Conservation (phyloP, 2,113 vertebrate genomes). For the Axis porcinus region DNA sequence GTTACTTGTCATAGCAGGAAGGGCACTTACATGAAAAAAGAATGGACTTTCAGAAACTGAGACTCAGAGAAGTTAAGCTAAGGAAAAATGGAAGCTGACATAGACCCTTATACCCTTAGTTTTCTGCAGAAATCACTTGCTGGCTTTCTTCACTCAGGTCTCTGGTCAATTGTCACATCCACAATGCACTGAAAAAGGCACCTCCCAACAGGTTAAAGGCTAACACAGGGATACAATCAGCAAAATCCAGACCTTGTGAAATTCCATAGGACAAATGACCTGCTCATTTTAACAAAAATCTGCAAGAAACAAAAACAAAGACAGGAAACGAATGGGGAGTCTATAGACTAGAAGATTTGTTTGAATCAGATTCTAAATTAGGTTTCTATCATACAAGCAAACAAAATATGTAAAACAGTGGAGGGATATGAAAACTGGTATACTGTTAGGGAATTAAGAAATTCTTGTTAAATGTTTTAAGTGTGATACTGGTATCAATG, state of each 20-base stretch:
- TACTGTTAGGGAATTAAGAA: too few species aligned
- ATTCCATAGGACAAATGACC: not conserved
- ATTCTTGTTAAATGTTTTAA: not conserved
- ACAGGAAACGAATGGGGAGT: not conserved
- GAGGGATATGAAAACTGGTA: rapidly evolving
- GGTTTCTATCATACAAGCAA: not conserved
- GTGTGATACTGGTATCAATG: too few species aligned
- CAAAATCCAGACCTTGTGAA: not conserved
- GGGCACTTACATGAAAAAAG: not conserved
- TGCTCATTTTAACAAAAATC: not conserved
- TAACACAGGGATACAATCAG: not conserved
- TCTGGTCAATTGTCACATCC: not conserved
- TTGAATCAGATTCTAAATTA: not conserved
- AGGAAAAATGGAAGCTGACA: not conserved
- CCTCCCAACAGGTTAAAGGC: not conserved
- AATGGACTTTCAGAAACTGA: not conserved
- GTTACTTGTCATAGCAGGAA: not conserved
- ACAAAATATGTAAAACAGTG: not conserved
- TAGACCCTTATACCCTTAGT: not conserved
- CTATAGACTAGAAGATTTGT: not conserved
- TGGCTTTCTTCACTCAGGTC: not conserved
- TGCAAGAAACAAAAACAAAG: not conserved
- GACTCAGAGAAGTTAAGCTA: not conserved
- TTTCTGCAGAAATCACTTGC: not conserved
- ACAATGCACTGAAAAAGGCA: not conserved